Percentiles rank a stretch among this genome's conserved stretches.
Conservation (phyloP, 2,888 invertebrate species). For the Pachymerium ferrugineum region DNA sequence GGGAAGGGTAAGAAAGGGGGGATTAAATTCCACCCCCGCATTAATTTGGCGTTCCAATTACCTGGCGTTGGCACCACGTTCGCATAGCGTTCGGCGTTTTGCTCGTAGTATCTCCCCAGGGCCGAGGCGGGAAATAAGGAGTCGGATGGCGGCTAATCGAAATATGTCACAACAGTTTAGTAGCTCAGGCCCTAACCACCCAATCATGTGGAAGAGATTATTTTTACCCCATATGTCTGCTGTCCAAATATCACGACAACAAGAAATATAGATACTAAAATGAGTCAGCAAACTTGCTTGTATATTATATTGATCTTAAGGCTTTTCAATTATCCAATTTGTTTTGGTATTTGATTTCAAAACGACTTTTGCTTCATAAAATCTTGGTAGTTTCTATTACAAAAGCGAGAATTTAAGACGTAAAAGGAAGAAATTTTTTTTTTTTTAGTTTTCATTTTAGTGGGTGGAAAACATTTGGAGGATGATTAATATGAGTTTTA, state of each 20-base stretch:
- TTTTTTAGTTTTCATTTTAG: too few species aligned
- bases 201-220: conserved; percentile 11
- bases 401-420: too few species aligned
- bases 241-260: background rate
- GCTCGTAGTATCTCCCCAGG: conserved; percentile 11
- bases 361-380: too few species aligned
- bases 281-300: too few species aligned
- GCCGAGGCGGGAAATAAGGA: conserved; percentile 24
- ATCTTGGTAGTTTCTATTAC: too few species aligned
- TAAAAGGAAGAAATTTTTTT: background rate
- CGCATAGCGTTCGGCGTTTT: conserved; percentile 24
- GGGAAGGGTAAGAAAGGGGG: background rate
- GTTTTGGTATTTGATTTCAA: too few species aligned
- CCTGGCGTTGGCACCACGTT: conserved; percentile 12
- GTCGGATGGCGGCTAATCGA: conserved; percentile 23
- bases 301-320: too few species aligned
- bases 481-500: background rate
- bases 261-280: too few species aligned
- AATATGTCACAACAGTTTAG: conserved; percentile 27
- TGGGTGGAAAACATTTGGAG: background rate
- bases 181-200: background rate
- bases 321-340: too few species aligned
- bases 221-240: too few species aligned
- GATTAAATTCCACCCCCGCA: conserved; percentile 5
- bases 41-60: conserved; percentile 22